Conservation (phyloP, 2,888 invertebrate species). For the Hanleya hanleyi region DNA sequence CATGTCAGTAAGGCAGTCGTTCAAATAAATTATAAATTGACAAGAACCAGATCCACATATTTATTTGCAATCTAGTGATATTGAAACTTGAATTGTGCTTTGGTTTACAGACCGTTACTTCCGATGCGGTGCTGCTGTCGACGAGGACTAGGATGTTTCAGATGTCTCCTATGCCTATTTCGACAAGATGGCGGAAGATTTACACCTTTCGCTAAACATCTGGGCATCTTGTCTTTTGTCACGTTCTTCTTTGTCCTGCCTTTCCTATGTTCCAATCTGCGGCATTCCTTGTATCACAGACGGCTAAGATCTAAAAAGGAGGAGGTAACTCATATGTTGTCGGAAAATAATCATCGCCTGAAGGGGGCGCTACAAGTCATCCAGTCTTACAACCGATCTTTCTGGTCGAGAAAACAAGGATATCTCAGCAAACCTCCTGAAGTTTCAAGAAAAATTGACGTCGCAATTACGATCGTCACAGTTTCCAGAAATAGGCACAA, state of each 20-base stretch:
- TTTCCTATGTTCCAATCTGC: slow-evolving; percentile 29
- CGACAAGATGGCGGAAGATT: too few relatives aligned
- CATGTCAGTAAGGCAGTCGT: too few relatives aligned
- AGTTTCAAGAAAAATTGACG: slow-evolving; percentile 15
- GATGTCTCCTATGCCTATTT: too few relatives aligned
- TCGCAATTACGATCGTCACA: slow-evolving; percentile 58
- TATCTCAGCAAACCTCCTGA: neutral
- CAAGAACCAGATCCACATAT: too few relatives aligned
- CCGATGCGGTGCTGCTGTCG: too few relatives aligned
- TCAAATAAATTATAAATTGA: too few relatives aligned
- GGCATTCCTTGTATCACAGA: slow-evolving; percentile 36
- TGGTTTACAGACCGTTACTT: too few relatives aligned
- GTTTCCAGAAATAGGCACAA: slow-evolving; percentile 52
- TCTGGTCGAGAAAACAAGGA: neutral
- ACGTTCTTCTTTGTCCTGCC: slow-evolving; percentile 49
- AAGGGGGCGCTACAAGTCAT: slow-evolving; percentile 29
- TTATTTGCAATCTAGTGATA: too few relatives aligned
- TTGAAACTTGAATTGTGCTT: too few relatives aligned
- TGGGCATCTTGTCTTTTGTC: slow-evolving; percentile 26
- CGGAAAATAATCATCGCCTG: slow-evolving; percentile 38
- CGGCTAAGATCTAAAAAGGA: slow-evolving; percentile 28
- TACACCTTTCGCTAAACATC: too few relatives aligned
- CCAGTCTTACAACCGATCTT: neutral
- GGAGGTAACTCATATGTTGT: slow-evolving; percentile 21
- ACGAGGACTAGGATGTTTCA: too few relatives aligned